These are phyloP conservation scores for Aythya baeri DNA, from an alignment of 2,113 vertebrate species.

Conservation along the genomic window DNA sequence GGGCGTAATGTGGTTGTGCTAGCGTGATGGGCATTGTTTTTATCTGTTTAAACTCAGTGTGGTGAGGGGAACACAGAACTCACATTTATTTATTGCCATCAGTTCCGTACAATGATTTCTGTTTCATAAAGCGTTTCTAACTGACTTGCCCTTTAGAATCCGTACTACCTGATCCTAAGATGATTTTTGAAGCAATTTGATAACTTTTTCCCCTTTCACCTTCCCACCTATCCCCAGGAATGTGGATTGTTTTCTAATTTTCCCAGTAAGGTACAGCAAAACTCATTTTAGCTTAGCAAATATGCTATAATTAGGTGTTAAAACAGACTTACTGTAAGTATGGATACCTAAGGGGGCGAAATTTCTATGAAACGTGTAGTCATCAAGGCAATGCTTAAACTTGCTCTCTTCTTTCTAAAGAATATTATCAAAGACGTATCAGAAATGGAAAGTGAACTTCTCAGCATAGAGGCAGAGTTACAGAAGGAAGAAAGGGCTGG, in stretches of 20 bases:
- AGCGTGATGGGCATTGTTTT: background rate
- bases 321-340: background rate
- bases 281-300: background rate
- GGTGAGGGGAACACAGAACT: background rate
- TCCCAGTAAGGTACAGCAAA: background rate
- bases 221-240: background rate
- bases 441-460: slow-evolving; percentile 64
- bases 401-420: slow-evolving; percentile 35
- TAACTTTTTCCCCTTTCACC: background rate
- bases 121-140: background rate
- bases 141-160: background rate
- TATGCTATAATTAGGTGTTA: background rate
- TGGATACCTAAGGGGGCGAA: background rate
- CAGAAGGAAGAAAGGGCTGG: slow-evolving; percentile 56
- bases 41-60: background rate
- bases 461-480: slow-evolving; percentile 61
- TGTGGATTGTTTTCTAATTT: background rate
- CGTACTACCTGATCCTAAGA: accelerated
- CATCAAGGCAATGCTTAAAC: background rate
- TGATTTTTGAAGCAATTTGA: background rate
- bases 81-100: background rate
- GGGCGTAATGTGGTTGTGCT: background rate
- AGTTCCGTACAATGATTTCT: background rate
- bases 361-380: background rate
- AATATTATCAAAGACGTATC: slow-evolving; percentile 71